Evolutionary conservation across 2,113 vertebrate species (phyloP), one percentile per base, ranked within the genome.

Genomic region (Melanostigma gelatinosum): DNA sequence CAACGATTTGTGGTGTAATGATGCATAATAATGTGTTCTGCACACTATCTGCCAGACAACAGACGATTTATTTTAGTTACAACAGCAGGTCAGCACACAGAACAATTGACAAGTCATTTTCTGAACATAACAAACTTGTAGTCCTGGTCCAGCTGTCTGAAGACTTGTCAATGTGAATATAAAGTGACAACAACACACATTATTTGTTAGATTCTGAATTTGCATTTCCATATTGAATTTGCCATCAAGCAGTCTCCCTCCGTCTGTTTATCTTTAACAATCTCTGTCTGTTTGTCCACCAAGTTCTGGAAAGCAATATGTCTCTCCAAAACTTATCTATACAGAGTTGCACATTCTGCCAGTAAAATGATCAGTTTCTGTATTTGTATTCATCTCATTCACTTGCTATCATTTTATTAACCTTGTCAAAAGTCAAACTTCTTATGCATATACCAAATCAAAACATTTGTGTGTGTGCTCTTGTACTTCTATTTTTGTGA

Each of bases 341-440:
- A 36, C 11, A 29, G 11, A 58, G 42, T 18, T 38, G 40, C 40
- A 66, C 72, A 34, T 73, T 62, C 13, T 18, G 24, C 42, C 27
- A 29, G 24, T 50, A 54, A 42, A 22, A 4, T 44, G 9, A 70
- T 67, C 27, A 18, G 52, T 62, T 40, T 72, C 42, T 57, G 36
- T 62, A 75, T 79, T 40, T 46, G 52, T 82, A 57, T 86, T 83
- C 54, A 72, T 38, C 38, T 66, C 34, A 55, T 62, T 79, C 44
- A 12, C 40, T 15, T 54, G 36, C 60, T 44, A 34, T 79, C 50
- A 36, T 68, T 65, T 73, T 8, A 52, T 15, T 38, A 83, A 36
- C 69, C 40, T 74, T 69, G 76, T 58, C 44, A 55, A 84, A 85
- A 77, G 74, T 85, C 79, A 78, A 46, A 78, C 69, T 69, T 57